These are phyloP conservation scores for Phacellophora camtschatica DNA, from an alignment of 30 jellyfish, hydroid and myxozoan species.

Conservation along the genomic window DNA sequence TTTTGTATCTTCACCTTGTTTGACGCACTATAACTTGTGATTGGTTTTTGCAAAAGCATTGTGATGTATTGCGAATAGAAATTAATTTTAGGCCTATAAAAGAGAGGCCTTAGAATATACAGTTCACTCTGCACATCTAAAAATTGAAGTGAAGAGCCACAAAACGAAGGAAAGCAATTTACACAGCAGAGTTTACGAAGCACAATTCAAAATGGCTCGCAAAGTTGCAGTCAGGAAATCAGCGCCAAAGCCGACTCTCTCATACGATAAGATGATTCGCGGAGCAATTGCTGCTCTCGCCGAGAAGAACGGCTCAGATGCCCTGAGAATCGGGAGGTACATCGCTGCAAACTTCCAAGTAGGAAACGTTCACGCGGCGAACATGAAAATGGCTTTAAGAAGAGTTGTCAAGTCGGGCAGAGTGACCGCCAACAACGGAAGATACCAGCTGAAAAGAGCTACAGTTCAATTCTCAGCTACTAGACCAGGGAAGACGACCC, in stretches of 20 bases:
- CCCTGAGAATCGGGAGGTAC: slow-evolving; percentile 26
- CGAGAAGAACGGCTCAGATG: slow-evolving; percentile 38
- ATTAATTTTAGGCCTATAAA: slow-evolving; percentile 5
- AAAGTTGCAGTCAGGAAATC: slow-evolving; percentile 41
- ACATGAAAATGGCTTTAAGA: slow-evolving; percentile 39
- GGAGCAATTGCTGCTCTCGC: slow-evolving; percentile 50
- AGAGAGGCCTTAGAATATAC: background rate
- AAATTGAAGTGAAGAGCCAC: background rate
- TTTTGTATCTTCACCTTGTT: too few relatives aligned
- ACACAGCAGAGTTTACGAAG: background rate
- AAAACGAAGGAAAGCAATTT: background rate
- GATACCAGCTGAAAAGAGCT: slow-evolving; percentile 13
- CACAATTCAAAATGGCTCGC: slow-evolving; percentile 61
- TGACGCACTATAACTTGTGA: too few relatives aligned
- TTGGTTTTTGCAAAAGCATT: background rate
- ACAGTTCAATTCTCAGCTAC: too few relatives aligned
- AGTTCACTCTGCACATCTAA: slow-evolving; percentile 13
- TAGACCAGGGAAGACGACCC: background rate
- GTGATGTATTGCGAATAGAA: background rate
- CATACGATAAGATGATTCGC: slow-evolving; percentile 35
- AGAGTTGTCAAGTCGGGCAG: slow-evolving; percentile 51
- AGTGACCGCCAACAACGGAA: slow-evolving; percentile 17
- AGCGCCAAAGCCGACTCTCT: slow-evolving; percentile 6
- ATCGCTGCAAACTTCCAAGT: slow-evolving; percentile 37
- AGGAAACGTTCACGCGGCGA: slow-evolving; percentile 30